Base-by-base conservation (phyloP, 2,113 vertebrate genomes). In the Colinus virginianus region DNA sequence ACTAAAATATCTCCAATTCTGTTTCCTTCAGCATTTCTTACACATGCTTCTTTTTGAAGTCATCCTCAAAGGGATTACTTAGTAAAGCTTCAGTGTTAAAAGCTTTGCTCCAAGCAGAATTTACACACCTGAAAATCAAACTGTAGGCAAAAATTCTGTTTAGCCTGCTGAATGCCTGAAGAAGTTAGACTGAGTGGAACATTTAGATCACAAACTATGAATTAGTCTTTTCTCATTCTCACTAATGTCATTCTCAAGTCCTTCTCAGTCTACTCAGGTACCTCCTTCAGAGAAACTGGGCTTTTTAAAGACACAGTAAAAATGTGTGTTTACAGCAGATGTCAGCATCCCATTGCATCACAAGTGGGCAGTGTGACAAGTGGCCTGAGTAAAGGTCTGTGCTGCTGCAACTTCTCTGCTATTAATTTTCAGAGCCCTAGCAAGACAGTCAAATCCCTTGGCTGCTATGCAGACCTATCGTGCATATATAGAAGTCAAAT, bases 41-140 rank as follows among this genome's bases (percentile, higher is more conserved):
- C 64, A 74, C 55, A 58, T 0, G 2, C 21, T 72, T 91, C 58
- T 89, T 89, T 87, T 87, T 45, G 59, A 78, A 89, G 70, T 90
- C 84, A 38, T 53, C 42, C 87, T 79, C 87, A 59, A 51, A 74
- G 95, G 69, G 81, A 93, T 84, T 81, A 85, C 70, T 84, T 92
- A 90, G 67, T 69, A 59, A 55, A 85, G 13, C 71, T 90, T 90
- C 90, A 66, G 69, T 3, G 59, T 79, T 87, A 49, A 49, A 76
- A 76, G 55, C n/a, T 92, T 88, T 87, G 74, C 94, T 90, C 86
- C 40, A 74, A 90, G 75, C 67, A 84, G 89, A 90, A 77, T 87
- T 89, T 72, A 77, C 42, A 74, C 81, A 93, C 63, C 76, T 93
- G 59, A 92, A 89, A 90, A 84, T 46, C 75, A 89, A 93, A 74